Percentiles rank a stretch among this genome's conserved stretches.
Conservation (phyloP, 2,113 vertebrate species). For the Uria lomvia region DNA sequence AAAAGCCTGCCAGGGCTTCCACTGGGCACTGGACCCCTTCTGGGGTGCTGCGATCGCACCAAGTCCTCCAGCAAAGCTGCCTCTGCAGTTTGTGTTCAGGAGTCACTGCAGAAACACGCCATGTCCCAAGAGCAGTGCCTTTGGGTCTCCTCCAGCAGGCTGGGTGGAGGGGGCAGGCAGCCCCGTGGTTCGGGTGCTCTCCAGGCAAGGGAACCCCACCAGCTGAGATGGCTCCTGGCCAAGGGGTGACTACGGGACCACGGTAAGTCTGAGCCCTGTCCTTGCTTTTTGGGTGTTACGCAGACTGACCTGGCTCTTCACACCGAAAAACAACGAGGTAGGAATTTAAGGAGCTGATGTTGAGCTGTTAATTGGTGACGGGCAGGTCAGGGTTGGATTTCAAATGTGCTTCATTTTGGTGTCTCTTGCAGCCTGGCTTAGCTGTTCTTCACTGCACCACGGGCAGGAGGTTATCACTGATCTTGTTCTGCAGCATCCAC, state of each 20-base stretch:
- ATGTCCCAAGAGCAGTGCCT: not conserved
- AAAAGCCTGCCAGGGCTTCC: not conserved
- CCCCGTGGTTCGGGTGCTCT: not conserved
- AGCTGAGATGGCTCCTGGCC: not conserved
- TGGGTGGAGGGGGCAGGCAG: not conserved
- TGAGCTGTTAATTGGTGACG: not conserved
- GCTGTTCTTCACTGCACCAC: accelerated
- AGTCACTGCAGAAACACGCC: not conserved
- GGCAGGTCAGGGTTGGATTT: not conserved
- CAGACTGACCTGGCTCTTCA: not conserved
- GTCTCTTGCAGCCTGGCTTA: not conserved
- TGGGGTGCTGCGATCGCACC: accelerated
- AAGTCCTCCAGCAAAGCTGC: not conserved
- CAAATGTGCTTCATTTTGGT: not conserved
- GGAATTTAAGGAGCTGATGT: not conserved
- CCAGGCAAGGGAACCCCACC: not conserved
- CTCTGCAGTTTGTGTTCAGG: not conserved
- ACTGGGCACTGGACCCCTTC: accelerated
- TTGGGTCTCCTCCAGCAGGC: not conserved
- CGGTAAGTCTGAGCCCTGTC: accelerated
- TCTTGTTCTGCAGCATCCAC: not conserved
- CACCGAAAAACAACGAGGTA: not conserved
- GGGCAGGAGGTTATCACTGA: accelerated
- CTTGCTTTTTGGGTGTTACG: not conserved
- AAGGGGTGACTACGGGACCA: accelerated